Evolutionary conservation across 2,888 invertebrate species (phyloP).

Genomic region (Volucella inflata): DNA sequence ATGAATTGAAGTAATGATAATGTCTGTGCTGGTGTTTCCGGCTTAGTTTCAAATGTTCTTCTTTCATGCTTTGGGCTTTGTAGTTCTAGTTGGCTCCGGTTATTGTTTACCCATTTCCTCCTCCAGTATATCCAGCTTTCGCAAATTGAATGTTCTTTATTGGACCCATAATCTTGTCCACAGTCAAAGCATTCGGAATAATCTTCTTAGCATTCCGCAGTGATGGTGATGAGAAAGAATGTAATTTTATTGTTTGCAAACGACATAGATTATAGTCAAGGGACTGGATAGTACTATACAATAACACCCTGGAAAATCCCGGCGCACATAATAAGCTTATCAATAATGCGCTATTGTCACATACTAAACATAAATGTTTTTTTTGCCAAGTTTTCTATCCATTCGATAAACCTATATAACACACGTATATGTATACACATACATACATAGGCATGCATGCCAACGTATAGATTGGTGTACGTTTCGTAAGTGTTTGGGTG

Average conservation of each 20-base stretch:
- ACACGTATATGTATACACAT: too few species aligned
- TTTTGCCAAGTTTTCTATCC: neutral
- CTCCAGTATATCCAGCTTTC: constrained; percentile 40
- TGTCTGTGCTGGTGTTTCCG: constrained; percentile 35
- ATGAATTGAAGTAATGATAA: constrained; percentile 60
- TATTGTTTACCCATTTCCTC: constrained; percentile 58
- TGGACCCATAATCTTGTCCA: constrained; percentile 60
- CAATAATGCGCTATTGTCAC: constrained; percentile 53
- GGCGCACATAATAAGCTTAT: constrained; percentile 52
- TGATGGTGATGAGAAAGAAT: constrained; percentile 53
- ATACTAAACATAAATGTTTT: constrained; percentile 45
- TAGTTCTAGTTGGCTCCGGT: constrained; percentile 28
- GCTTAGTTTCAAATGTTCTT: constrained; percentile 42
- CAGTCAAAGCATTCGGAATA: constrained; percentile 57
- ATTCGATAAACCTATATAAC: constrained; percentile 1
- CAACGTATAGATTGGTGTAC: neutral
- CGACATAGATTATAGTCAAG: constrained; percentile 59
- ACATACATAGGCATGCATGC: neutral
- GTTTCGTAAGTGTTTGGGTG: constrained; percentile 20
- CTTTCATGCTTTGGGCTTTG: neutral
- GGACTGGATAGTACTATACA: constrained; percentile 55
- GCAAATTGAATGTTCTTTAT: constrained; percentile 72
- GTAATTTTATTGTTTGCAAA: constrained; percentile 65
- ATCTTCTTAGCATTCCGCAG: constrained; percentile 57
- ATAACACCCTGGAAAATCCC: constrained; percentile 50